Evolutionary conservation across 1,140 invertebrate species (phyloP), one percentile per base, ranked within the genome.

Genomic region (Drosophila pruinosa): DNA sequence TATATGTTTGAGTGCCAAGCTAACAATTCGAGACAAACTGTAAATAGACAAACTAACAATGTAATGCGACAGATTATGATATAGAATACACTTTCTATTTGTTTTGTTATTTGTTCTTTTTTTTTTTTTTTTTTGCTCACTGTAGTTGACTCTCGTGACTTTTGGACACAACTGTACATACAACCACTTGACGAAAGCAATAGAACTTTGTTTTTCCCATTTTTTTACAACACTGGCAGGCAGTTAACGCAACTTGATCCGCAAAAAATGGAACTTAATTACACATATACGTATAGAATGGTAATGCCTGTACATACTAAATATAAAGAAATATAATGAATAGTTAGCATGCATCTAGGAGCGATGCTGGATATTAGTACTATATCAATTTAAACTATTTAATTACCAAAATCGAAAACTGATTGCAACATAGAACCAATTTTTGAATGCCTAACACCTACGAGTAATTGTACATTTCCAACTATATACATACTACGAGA

Each of bases 1-100:
- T 89, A 72, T 72, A 81, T 85, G 88, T 89, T 89, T 89, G 85
- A 89, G 85, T 89, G 85, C 85, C 85, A 89, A 89, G 85, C 85
- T 89, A 86, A 89, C 48, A 89, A 89, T 89, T 89, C 72, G 78
- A 80, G 58, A 85, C 58, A 86, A 68, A 50, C 53, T 85, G 77
- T 85, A 85, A 39, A 86, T 86, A 59, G 41, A 47, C 21, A 52
- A 52, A 63, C 3, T 12, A 41, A 43, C 4, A 53, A 54, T 31
- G 7, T 22, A 47, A 59, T 21, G 10, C 26, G 24, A 56, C 45
- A 19, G 15, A 1, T 2, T 26, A 47, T 3, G n/a, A n/a, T n/a
- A n/a, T n/a, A n/a, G n/a, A n/a, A n/a, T n/a, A n/a, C n/a, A n/a
- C n/a, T n/a, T n/a, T n/a, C n/a, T n/a, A n/a, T n/a, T n/a, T n/a